Evolutionary conservation across 2,113 vertebrate genomes (phyloP), one percentile per base, ranked within the genome.

Genomic region (Sapajus apella): DNA sequence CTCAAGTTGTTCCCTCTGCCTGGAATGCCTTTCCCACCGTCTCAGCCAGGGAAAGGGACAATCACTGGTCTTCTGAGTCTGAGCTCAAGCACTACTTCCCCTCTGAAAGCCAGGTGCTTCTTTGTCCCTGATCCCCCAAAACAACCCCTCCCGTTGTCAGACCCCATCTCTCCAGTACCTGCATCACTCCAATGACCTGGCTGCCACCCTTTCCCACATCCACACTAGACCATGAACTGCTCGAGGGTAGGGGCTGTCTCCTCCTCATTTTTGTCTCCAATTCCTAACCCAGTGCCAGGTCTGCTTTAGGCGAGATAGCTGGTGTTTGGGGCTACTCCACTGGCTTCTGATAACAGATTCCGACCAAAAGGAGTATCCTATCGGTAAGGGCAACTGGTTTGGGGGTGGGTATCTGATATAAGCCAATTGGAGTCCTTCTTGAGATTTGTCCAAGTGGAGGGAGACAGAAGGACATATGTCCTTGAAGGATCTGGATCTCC

Each of bases 391-490:
- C 0, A 18, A 58, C 4, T 76, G 79, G 55, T 37, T 70, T 17
- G 52, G 52, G 52, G 72, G 45, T 72, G 82, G 61, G 56, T 45
- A 55, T 79, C 77, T 73, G 84, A 80, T 82, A 72, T 20, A 72
- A 95, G 84, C 96, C 93, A 96, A 92, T 94, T 68, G 35, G 83
- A 87, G 73, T 21, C 68, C 68, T 75, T 43, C 79, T 58, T 61
- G 47, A 86, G 90, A 84, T 83, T 66, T 52, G 83, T 89, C 73
- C 79, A 43, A 90, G 79, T 23, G 47, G 79, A 94, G 73, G 92
- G 10, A 52, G 87, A 61, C 37, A 40, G 61, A 97, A 97, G 95
- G 95, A 87, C 68, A 1, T 6, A 0, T 56, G 82, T 82, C 92
- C 77, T 95, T 91, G 95, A 85, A 95, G 94, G 64, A 27, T 50